A percentile compares a stretch with the other conserved stretches of the same genome.
Conservation (phyloP, 1,140 invertebrate species). For the Portunus trituberculatus region DNA sequence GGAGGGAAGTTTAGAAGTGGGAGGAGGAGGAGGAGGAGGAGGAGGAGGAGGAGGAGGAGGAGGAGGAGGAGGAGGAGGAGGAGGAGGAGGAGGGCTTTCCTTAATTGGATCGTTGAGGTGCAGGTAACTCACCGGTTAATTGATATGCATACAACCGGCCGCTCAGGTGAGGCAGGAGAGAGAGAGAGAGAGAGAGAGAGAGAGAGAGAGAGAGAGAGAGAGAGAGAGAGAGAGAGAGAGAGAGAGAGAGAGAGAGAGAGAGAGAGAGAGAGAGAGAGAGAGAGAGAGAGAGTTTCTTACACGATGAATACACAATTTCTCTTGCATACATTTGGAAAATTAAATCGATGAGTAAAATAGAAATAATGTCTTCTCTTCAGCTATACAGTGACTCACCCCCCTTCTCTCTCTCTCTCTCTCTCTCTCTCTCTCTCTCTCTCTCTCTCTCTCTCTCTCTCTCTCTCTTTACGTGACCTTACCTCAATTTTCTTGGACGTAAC, state of each 20-base stretch:
- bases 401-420: neutral
- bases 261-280: conserved; percentile 6
- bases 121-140: conserved; percentile 11
- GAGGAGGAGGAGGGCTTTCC: neutral
- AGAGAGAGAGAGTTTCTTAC: neutral
- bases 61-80: too few species aligned
- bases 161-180: conserved; percentile 2
- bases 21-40: neutral
- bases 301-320: too few species aligned
- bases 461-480: neutral
- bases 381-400: neutral
- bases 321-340: neutral
- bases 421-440: neutral
- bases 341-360: neutral
- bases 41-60: neutral
- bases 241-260: conserved; percentile 6
- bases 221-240: conserved; percentile 20
- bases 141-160: neutral
- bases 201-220: conserved; percentile 9
- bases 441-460: neutral
- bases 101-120: conserved; percentile 13
- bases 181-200: conserved; percentile 20
- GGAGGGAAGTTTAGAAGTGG: neutral
- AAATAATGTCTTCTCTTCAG: neutral
- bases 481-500: neutral